Base-by-base conservation (phyloP, 2,888 invertebrate genomes). In the Theodoxus fluviatilis region DNA sequence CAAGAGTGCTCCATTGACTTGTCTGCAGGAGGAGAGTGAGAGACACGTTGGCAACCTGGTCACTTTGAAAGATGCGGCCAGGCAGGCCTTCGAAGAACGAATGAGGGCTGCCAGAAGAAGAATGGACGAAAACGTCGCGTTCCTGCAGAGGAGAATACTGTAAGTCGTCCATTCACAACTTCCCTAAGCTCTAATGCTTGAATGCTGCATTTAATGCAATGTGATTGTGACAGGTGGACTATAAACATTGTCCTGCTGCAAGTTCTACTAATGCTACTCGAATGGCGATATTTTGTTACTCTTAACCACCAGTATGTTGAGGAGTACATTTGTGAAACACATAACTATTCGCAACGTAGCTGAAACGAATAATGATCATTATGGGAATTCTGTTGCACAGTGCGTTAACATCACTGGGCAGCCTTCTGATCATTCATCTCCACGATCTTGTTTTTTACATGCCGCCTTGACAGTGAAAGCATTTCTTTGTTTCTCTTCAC, bases 61-160 rank as follows among this genome's bases (percentile, higher is more conserved):
- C 68, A 76, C 79, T 7, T 73, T 83, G 64, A 80, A 80, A 67
- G 81, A 80, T 67, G 80, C 81, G 1, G 82, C 82, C 2, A 73
- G 72, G 61, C 81, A 82, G 67, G 81, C 81, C 2, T 83, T 81
- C 73, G 79, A 83, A 35, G 82, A 82, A 49, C 76, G 81, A 52
- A 78, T 81, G 75, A 76, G 76, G 61, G 79, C 77, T 69, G 75
- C 80, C 12, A 78, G 77, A 68, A 61, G 74, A 0, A 74, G 76
- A 35, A 80, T 81, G 80, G 81, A 80, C 9, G 82, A 83, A 59
- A 82, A 81, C 68, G 78, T 83, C 43, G 76, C 73, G 31, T 83
- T 83, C 61, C 73, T 83, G 6, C 82, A 83, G 67, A 76, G 75
- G 55, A 76, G 82, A 69, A 83, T 83, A 15, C 67, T 79, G 83